Conservation (phyloP, 2,797 vertebrate genomes). For the Scarus forsteni region DNA sequence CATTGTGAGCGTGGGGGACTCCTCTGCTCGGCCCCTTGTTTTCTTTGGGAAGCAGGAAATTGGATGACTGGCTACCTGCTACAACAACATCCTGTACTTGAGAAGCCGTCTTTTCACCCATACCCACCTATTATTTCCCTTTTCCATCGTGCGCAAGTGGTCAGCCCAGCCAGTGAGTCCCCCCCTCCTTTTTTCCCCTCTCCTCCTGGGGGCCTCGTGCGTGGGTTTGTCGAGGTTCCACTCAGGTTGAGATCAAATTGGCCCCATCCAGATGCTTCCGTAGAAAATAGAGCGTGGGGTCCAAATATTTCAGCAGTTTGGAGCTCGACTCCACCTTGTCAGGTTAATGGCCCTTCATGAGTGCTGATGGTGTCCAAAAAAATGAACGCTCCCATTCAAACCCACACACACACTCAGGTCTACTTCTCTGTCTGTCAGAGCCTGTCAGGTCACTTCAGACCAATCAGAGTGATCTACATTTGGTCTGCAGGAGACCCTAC, state of each 20-base stretch:
- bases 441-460: constrained; percentile 62
- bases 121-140: constrained; percentile 90
- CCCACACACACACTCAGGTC: constrained; percentile 22
- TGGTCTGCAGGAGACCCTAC: constrained; percentile 44
- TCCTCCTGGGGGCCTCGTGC: constrained; percentile 70
- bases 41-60: constrained; percentile 92
- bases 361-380: constrained; percentile 57
- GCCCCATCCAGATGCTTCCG: constrained; percentile 87
- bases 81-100: constrained; percentile 92
- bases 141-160: constrained; percentile 85
- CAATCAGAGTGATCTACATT: constrained; percentile 48
- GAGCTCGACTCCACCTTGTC: constrained; percentile 71
- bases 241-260: constrained; percentile 84
- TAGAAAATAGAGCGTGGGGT: constrained; percentile 75
- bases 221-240: constrained; percentile 81
- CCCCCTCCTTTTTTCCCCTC: constrained; percentile 25
- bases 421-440: constrained; percentile 57
- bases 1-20: constrained; percentile 83
- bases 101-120: constrained; percentile 88
- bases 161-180: constrained; percentile 77
- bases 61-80: constrained; percentile 91
- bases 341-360: constrained; percentile 79
- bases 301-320: constrained; percentile 70
- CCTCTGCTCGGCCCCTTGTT: constrained; percentile 83
- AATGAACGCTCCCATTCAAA: constrained; percentile 48